A percentile compares a stretch with the other conserved stretches of the same genome.
These are phyloP conservation scores for Phaedon cochleariae DNA, from an alignment of 2,888 invertebrate species.

Conservation along the genomic window DNA sequence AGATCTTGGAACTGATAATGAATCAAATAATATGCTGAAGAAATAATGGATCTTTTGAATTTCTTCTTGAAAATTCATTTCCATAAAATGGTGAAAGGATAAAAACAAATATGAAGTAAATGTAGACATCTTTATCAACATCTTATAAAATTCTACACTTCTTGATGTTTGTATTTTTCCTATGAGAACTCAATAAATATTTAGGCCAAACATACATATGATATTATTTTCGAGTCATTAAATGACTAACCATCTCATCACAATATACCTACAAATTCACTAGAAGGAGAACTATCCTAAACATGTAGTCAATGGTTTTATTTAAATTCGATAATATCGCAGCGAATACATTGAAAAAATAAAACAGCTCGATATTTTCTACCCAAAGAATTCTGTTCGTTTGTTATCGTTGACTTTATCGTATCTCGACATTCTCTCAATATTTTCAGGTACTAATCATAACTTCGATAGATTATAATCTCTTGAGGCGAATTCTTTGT, in stretches of 20 bases:
- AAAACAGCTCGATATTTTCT: conserved; percentile 44
- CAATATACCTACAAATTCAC: conserved; percentile 56
- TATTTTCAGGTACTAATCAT: conserved; percentile 30
- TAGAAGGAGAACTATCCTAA: conserved; percentile 58
- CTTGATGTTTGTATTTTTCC: not conserved
- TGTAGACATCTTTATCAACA: not conserved
- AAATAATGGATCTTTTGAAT: too few species aligned
- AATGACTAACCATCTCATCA: conserved; percentile 54
- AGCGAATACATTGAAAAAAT: conserved; percentile 57
- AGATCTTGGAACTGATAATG: too few species aligned
- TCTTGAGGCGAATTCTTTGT: conserved; percentile 9
- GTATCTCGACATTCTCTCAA: conserved; percentile 8
- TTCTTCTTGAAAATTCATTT: too few species aligned
- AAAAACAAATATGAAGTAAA: too few species aligned
- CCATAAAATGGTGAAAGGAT: too few species aligned
- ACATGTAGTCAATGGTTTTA: conserved; percentile 58
- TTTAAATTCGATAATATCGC: conserved; percentile 59
- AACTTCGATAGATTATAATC: conserved; percentile 34
- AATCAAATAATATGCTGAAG: too few species aligned
- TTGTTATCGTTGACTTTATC: conserved; percentile 43
- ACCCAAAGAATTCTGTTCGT: conserved; percentile 39
- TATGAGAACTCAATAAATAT: conserved; percentile 25
- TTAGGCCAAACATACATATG: conserved; percentile 42
- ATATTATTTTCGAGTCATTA: conserved; percentile 52
- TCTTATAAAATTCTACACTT: not conserved